Conservation (phyloP, 2,888 invertebrate species). For the Malthinus flaveolus region DNA sequence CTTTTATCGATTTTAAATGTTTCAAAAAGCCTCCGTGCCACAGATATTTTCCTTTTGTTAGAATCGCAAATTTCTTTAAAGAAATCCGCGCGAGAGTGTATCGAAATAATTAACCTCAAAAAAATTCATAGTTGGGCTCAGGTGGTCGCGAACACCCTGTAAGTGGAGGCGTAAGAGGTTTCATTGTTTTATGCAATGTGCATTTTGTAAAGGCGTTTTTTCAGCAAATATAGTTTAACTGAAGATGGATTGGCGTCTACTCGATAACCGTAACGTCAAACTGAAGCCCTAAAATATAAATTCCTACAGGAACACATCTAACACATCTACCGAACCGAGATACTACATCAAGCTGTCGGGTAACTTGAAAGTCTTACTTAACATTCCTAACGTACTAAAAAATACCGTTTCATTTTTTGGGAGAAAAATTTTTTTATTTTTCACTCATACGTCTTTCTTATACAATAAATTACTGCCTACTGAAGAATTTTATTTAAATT, state of each 20-base stretch:
- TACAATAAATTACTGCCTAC: background rate
- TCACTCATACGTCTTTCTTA: slow-evolving; percentile 19
- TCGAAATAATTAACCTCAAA: background rate
- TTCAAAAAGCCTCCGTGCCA: slow-evolving; percentile 1
- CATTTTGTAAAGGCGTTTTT: slow-evolving; percentile 11
- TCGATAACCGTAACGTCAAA: slow-evolving; percentile 39
- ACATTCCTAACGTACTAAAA: slow-evolving; percentile 37
- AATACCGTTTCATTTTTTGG: slow-evolving; percentile 32
- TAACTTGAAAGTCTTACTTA: slow-evolving; percentile 44
- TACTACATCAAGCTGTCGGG: slow-evolving; percentile 47
- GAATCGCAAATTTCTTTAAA: too few species aligned
- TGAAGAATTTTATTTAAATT: background rate
- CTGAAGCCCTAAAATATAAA: slow-evolving; percentile 42
- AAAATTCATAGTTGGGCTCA: too few species aligned
- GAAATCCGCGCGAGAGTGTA: background rate
- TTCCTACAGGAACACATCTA: slow-evolving; percentile 33
- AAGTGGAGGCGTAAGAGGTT: background rate
- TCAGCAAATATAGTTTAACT: slow-evolving; percentile 25
- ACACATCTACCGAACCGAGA: slow-evolving; percentile 40
- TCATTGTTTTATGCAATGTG: background rate
- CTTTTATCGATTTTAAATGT: slow-evolving; percentile 38
- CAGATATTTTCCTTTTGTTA: background rate
- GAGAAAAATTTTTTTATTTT: slow-evolving; percentile 14
- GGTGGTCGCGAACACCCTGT: too few species aligned
- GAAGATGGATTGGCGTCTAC: slow-evolving; percentile 31